phyloP scores from a whole-genome alignment of 1,140 invertebrate genomes.

The Tetragonula clypearis region DNA sequence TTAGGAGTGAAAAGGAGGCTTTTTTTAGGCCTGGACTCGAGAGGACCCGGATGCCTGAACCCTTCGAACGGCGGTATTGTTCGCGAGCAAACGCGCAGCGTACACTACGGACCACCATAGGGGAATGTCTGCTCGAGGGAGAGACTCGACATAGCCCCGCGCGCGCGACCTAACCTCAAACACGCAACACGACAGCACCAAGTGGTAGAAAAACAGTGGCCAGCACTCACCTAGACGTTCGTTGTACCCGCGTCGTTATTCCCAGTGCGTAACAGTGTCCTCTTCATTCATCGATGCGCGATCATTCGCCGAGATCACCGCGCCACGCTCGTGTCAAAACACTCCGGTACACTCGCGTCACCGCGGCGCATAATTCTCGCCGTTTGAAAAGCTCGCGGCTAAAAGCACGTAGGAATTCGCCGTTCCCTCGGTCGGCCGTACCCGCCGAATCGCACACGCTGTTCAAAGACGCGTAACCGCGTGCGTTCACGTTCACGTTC shows the following conservation, averaged over 20 bases:
- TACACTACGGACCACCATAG: background rate
- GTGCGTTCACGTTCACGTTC: slow-evolving; percentile 6
- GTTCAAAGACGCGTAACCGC: background rate
- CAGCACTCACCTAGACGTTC: slow-evolving; percentile 52
- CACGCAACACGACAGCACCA: background rate
- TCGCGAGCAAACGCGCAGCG: slow-evolving; percentile 9
- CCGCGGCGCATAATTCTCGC: slow-evolving; percentile 43
- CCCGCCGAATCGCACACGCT: background rate
- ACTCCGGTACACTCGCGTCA: slow-evolving; percentile 40
- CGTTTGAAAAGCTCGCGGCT: slow-evolving; percentile 50
- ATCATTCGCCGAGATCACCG: slow-evolving; percentile 20
- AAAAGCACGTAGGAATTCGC: slow-evolving; percentile 11
- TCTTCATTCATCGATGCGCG: slow-evolving; percentile 52
- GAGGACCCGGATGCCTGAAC: slow-evolving; percentile 32
- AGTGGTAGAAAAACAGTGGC: slow-evolving; percentile 36
- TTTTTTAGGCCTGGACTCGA: slow-evolving; percentile 9
- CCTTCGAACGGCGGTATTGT: slow-evolving; percentile 43
- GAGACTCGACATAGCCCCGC: background rate
- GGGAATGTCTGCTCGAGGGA: background rate
- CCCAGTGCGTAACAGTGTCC: background rate
- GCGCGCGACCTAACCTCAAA: slow-evolving; percentile 55
- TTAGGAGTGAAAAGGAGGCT: slow-evolving; percentile 46
- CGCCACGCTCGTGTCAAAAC: slow-evolving; percentile 48
- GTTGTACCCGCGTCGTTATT: slow-evolving; percentile 35
- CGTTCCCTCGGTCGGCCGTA: background rate